A percentile compares a stretch with the other conserved stretches of the same genome.
Conservation (phyloP, 2,888 invertebrate genomes). For the Drosophila flavopinicola region DNA sequence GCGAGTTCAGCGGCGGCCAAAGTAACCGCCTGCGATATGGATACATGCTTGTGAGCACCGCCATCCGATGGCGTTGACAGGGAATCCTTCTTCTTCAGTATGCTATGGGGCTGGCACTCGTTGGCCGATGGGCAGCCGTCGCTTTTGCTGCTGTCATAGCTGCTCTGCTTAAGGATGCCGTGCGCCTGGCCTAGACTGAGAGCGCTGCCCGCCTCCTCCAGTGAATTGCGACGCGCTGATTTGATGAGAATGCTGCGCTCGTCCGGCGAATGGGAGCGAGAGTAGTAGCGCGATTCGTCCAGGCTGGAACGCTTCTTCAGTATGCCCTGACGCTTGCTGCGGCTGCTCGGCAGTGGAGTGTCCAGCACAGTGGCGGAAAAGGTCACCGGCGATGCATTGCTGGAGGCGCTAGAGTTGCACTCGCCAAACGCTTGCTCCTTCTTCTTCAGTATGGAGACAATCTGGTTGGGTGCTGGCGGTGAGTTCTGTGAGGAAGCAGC, state of each 20-base stretch:
- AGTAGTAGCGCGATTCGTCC: constrained; percentile 87
- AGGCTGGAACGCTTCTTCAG: constrained; percentile 93
- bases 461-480: constrained; percentile 84
- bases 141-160: constrained; percentile 87
- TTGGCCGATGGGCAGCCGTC: constrained; percentile 87
- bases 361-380: constrained; percentile 91
- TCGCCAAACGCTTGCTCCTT: constrained; percentile 85
- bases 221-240: constrained; percentile 83
- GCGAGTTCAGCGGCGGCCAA: constrained; percentile 85
- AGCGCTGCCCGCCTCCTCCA: constrained; percentile 80
- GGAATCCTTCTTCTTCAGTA: constrained; percentile 87
- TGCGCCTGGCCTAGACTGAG: constrained; percentile 84
- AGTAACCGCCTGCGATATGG: constrained; percentile 84
- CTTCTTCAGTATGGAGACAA: constrained; percentile 89
- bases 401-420: constrained; percentile 84
- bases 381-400: constrained; percentile 90
- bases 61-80: constrained; percentile 84
- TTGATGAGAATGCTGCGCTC: constrained; percentile 84
- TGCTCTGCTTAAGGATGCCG: constrained; percentile 92
- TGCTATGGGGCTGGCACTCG: constrained; percentile 88
- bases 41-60: constrained; percentile 83
- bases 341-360: constrained; percentile 83
- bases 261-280: constrained; percentile 84
- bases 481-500: constrained; percentile 46
- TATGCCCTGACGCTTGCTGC: constrained; percentile 89